Conservation (phyloP, 2,888 invertebrate species). For the Galerucella nymphaeae region DNA sequence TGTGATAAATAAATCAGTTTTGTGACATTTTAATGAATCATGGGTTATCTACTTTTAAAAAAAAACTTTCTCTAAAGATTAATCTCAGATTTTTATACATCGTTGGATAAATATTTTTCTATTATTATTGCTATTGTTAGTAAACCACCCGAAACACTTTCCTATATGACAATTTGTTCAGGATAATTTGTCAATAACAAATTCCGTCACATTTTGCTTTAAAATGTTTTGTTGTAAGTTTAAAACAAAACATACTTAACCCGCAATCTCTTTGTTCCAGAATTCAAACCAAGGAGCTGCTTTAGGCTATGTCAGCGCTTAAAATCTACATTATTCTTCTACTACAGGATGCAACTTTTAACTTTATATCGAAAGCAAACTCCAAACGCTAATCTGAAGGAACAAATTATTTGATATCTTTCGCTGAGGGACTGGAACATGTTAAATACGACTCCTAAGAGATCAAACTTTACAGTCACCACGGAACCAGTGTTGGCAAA, state of each 20-base stretch:
- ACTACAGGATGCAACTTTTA: constrained; percentile 27
- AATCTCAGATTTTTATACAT: too few species aligned
- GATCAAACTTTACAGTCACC: constrained; percentile 43
- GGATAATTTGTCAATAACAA: too few species aligned
- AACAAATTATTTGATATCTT: constrained; percentile 37
- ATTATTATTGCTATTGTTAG: too few species aligned
- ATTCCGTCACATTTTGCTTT: not conserved
- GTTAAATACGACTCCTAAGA: constrained; percentile 46
- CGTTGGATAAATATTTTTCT: too few species aligned
- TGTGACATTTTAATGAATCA: too few species aligned
- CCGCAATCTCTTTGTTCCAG: constrained; percentile 30
- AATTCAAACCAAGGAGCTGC: constrained; percentile 14
- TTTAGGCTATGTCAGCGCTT: constrained; percentile 10
- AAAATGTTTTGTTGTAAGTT: not conserved
- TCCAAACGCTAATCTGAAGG: constrained; percentile 27
- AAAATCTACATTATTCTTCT: constrained; percentile 10
- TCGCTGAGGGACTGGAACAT: constrained; percentile 39
- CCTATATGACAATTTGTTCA: too few species aligned
- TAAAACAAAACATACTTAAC: not conserved
- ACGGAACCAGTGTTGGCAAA: constrained; percentile 51
- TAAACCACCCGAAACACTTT: too few species aligned
- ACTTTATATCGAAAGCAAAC: constrained; percentile 32
- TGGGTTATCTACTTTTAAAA: too few species aligned
- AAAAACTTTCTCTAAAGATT: too few species aligned
- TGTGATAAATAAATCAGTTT: too few species aligned